phyloP scores from a whole-genome alignment of 2,113 vertebrate genomes.

The Urocitellus parryii region DNA sequence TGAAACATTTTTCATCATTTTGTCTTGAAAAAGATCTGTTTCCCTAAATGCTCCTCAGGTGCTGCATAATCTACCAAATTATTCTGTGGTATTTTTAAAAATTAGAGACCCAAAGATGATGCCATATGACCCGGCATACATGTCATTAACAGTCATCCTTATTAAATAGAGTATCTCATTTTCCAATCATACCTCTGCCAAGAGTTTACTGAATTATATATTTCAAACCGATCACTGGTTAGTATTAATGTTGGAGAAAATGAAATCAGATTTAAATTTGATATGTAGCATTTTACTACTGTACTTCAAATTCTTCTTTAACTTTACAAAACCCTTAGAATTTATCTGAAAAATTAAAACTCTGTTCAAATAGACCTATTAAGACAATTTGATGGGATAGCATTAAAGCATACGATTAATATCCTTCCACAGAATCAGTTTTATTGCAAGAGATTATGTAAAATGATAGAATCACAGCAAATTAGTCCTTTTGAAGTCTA shows the following conservation, averaged over 20 bases:
- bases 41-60: background rate
- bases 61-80: background rate
- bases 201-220: background rate
- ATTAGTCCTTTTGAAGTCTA: conserved; percentile 59
- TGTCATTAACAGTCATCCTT: background rate
- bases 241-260: background rate
- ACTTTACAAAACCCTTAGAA: background rate
- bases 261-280: conserved; percentile 62
- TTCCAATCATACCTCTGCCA: background rate
- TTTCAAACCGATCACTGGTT: background rate
- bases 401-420: conserved; percentile 46
- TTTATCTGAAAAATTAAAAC: conserved; percentile 57
- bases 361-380: conserved; percentile 52
- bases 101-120: background rate
- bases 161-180: background rate
- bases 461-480: conserved; percentile 66
- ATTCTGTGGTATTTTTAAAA: background rate
- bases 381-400: conserved; percentile 49
- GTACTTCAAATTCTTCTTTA: conserved; percentile 28
- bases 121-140: background rate
- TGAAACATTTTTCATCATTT: background rate
- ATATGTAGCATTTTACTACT: conserved; percentile 3
- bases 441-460: conserved; percentile 60
- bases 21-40: background rate
- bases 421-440: conserved; percentile 52